A percentile compares a stretch with the other conserved stretches of the same genome.
These are phyloP conservation scores for Ceratosolen fusciceps DNA, from an alignment of 1,140 invertebrate species.

Conservation along the genomic window DNA sequence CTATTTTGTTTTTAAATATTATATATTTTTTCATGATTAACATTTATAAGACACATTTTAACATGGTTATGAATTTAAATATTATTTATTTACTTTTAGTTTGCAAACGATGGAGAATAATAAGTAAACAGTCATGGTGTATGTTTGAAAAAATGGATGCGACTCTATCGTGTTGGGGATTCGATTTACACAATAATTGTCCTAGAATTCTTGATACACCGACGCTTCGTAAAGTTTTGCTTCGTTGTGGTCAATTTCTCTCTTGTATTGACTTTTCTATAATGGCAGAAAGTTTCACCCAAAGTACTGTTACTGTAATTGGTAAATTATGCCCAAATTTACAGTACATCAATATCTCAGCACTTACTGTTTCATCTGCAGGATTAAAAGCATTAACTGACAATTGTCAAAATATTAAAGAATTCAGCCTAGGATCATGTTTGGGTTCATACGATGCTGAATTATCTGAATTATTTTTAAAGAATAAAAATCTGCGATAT, in stretches of 20 bases:
- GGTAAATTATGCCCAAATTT: constrained; percentile 65
- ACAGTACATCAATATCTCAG: constrained; percentile 58
- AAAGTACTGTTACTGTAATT: constrained; percentile 63
- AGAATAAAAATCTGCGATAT: constrained; percentile 58
- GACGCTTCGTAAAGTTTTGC: constrained; percentile 60
- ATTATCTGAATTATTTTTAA: constrained; percentile 59
- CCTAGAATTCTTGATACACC: constrained; percentile 53
- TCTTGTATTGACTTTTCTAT: constrained; percentile 57
- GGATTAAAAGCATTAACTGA: constrained; percentile 59
- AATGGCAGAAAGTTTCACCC: constrained; percentile 49
- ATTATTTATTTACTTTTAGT: constrained; percentile 54
- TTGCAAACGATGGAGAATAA: constrained; percentile 62
- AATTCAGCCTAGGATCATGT: constrained; percentile 57
- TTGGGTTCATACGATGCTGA: constrained; percentile 60
- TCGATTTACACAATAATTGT: constrained; percentile 12
- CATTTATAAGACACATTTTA: neutral
- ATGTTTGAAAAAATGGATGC: constrained; percentile 59
- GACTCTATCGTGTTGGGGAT: constrained; percentile 53
- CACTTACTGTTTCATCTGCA: constrained; percentile 57
- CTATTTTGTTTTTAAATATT: neutral
- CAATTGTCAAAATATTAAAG: constrained; percentile 59
- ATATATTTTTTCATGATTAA: neutral
- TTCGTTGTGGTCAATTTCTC: constrained; percentile 63
- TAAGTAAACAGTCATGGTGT: constrained; percentile 62
- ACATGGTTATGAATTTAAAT: neutral